Evolutionary conservation across 37 sponge, comb jelly and placozoan species (phyloP).

Genomic region (Agelas oroides): DNA sequence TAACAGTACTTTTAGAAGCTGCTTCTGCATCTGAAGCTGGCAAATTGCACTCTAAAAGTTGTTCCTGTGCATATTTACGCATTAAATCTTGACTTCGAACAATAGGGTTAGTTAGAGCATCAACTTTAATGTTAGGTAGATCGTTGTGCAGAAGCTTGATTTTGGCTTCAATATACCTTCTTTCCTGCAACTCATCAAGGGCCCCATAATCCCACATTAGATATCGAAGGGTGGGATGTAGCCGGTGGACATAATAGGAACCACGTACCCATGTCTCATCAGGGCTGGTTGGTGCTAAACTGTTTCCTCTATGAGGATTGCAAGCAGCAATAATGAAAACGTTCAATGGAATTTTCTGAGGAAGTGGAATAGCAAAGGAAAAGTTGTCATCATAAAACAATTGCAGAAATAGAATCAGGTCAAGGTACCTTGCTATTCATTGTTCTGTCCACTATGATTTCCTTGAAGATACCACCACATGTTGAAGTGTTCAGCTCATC

Average conservation of each 20-base stretch:
- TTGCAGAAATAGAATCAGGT: too few species aligned
- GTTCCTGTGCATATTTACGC: slow-evolving; percentile 64
- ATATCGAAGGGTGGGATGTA: slow-evolving; percentile 72
- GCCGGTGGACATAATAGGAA: slow-evolving; percentile 66
- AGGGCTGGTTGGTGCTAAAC: slow-evolving; percentile 12
- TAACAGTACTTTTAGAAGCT: slow-evolving; percentile 73
- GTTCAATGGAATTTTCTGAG: slow-evolving; percentile 62
- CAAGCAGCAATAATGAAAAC: slow-evolving; percentile 81
- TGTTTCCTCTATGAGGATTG: slow-evolving; percentile 84
- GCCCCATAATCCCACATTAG: slow-evolving; percentile 85
- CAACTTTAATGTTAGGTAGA: background rate
- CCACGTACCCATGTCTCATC: slow-evolving; percentile 52
- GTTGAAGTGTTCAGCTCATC: slow-evolving; percentile 94
- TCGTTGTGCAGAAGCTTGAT: slow-evolving; percentile 39
- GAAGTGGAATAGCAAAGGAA: background rate
- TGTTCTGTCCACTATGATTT: slow-evolving; percentile 84
- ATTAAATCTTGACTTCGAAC: slow-evolving; percentile 54
- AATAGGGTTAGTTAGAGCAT: slow-evolving; percentile 49
- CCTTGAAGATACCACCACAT: slow-evolving; percentile 90
- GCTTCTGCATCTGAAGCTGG: slow-evolving; percentile 28
- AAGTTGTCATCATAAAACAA: too few species aligned
- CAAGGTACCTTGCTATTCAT: slow-evolving; percentile 81
- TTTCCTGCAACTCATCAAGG: slow-evolving; percentile 68
- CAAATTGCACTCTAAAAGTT: slow-evolving; percentile 3
- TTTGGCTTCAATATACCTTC: slow-evolving; percentile 63